Base-by-base conservation (phyloP, 2,797 vertebrate species). In the Amphiprion clarkii region DNA sequence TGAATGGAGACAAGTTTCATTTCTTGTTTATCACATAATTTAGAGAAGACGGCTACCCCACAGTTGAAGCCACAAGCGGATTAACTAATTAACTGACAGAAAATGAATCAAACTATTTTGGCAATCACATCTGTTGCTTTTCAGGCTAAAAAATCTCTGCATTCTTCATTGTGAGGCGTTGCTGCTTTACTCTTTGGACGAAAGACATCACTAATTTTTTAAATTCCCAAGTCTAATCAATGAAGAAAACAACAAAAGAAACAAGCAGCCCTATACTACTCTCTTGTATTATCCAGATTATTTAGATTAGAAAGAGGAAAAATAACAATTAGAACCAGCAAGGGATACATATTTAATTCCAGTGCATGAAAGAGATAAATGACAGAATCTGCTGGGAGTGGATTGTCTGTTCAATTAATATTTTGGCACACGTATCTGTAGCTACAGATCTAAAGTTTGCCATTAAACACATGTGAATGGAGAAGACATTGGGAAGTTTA, bases 381-480 rank as follows among this genome's bases (percentile, higher is more conserved):
- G 21, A 67, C 29, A 53, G 6, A 64, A 65, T 52, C 23, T 60
- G 12, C 60, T 39, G 10, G 25, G 21, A 64, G 29, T 48, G 23
- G 12, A 25, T 33, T 71, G 36, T 39, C 36, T 56, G 16, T 53
- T 4, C 6, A 25, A 33, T 58, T 42, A 64, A 36, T 21, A 62
- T 40, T 17, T 48, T 57, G 11, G 25, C 19, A 16, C 4, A 36
- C 6, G 33, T 19, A 14, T 77, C 36, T 16, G 17, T 46, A 46
- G 44, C 36, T 51, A 54, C 29, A 17, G 17, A 65, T 9, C 36
- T 39, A 9, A 12, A 36, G 39, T 57, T 2, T n/a, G 4, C n/a
- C 29, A 27, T 65, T 33, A 67, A 29, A 70, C 39, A 53, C 2
- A 8, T 19, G 23, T 56, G 40, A 62, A 51, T 6, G 8, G 48